Conservation (phyloP, 1,140 invertebrate species). For the Conus ventricosus region DNA sequence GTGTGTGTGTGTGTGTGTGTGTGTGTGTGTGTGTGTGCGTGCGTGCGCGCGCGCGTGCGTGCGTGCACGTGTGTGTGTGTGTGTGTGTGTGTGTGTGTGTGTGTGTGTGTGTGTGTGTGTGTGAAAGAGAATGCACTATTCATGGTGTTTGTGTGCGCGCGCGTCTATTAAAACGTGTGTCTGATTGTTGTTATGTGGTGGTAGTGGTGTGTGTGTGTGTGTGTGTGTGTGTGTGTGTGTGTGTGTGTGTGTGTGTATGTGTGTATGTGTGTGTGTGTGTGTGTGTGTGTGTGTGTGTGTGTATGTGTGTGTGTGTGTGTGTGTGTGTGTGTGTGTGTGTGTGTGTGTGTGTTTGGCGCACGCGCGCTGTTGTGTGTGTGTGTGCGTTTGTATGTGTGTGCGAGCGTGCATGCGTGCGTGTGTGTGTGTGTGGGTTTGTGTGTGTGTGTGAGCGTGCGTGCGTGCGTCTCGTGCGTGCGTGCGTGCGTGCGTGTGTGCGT, state of each 20-base stretch:
- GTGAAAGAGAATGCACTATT: too few relatives aligned
- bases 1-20: too few relatives aligned
- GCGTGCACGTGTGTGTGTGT: too few relatives aligned
- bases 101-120: too few relatives aligned
- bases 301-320: neutral
- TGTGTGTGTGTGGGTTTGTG: neutral
- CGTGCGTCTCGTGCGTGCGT: neutral
- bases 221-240: conserved; percentile 4
- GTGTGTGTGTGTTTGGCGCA: neutral
- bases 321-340: neutral
- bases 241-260: conserved; percentile 1
- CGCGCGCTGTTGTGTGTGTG: neutral
- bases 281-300: neutral
- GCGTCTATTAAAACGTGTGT: too few relatives aligned
- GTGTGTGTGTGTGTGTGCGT: too few relatives aligned
- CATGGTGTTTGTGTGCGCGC: too few relatives aligned
- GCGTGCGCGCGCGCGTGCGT: too few relatives aligned
- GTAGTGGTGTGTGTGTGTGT: neutral
- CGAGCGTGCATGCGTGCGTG: neutral
- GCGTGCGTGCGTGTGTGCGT: neutral
- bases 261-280: neutral
- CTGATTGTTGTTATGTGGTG: too few relatives aligned
- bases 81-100: too few relatives aligned
- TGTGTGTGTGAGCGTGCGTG: neutral
- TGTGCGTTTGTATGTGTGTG: neutral